Conservation (phyloP, 2,888 invertebrate species). For the Agrotis clavis region DNA sequence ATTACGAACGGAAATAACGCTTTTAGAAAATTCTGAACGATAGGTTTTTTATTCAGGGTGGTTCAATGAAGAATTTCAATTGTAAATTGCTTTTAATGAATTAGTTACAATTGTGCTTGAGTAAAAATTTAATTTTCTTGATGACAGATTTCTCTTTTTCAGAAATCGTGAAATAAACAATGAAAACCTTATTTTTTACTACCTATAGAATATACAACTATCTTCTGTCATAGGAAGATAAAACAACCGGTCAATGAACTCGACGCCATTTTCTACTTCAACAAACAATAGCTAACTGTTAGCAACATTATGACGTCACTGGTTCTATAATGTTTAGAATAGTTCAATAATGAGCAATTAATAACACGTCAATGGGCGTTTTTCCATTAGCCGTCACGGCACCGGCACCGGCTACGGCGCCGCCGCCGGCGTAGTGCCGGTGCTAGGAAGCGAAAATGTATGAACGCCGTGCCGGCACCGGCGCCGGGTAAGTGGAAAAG, state of each 20-base stretch:
- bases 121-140: background rate
- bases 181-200: background rate
- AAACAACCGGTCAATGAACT: constrained; percentile 36
- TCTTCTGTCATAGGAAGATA: too few species aligned
- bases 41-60: background rate
- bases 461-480: too few species aligned
- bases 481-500: too few species aligned
- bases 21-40: constrained; percentile 18
- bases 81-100: background rate
- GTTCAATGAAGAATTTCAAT: background rate
- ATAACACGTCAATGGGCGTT: background rate
- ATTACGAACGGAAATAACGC: constrained; percentile 28
- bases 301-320: constrained; percentile 15
- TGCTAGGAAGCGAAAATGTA: too few species aligned
- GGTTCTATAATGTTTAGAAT: constrained; percentile 1
- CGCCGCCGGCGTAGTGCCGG: too few species aligned
- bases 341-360: background rate
- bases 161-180: constrained; percentile 1
- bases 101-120: background rate
- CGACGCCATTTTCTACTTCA: constrained; percentile 2
- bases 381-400: too few species aligned
- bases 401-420: too few species aligned
- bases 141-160: background rate
- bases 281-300: constrained; percentile 5
- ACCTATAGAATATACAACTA: background rate